phyloP scores from a whole-genome alignment of 1,140 invertebrate species.

The Chelonus insularis region DNA sequence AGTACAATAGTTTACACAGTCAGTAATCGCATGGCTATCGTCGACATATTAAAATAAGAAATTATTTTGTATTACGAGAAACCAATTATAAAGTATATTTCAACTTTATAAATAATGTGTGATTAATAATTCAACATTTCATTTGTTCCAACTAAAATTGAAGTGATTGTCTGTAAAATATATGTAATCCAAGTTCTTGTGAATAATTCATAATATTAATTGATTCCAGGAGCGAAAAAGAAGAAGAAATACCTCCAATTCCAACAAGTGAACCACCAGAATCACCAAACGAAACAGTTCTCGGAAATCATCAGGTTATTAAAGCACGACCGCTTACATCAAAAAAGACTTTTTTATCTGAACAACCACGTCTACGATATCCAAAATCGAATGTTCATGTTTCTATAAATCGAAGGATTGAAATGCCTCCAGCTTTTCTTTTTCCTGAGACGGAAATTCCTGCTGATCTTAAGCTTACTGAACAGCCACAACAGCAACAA shows the following conservation, averaged over 20 bases:
- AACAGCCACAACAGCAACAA: slow-evolving; percentile 47
- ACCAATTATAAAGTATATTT: background rate
- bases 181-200: too few species aligned
- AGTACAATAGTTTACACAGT: slow-evolving; percentile 36
- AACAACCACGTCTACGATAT: slow-evolving; percentile 74
- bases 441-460: slow-evolving; percentile 75
- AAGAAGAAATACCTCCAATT: slow-evolving; percentile 56
- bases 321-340: slow-evolving; percentile 79
- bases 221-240: slow-evolving; percentile 50
- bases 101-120: too few species aligned
- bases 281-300: slow-evolving; percentile 50
- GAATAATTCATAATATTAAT: too few species aligned
- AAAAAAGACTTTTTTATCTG: slow-evolving; percentile 74
- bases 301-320: slow-evolving; percentile 65
- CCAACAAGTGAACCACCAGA: slow-evolving; percentile 56
- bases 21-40: background rate
- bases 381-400: slow-evolving; percentile 65
- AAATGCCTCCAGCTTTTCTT: slow-evolving; percentile 80
- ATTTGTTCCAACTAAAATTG: too few species aligned
- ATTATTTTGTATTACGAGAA: background rate
- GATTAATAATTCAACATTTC: too few species aligned
- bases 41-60: slow-evolving; percentile 1
- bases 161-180: background rate
- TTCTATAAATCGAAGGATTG: slow-evolving; percentile 73
- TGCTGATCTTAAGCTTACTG: slow-evolving; percentile 63